These are phyloP conservation scores for Halesus radiatus DNA, from an alignment of 1,140 invertebrate genomes.

Conservation along the genomic window DNA sequence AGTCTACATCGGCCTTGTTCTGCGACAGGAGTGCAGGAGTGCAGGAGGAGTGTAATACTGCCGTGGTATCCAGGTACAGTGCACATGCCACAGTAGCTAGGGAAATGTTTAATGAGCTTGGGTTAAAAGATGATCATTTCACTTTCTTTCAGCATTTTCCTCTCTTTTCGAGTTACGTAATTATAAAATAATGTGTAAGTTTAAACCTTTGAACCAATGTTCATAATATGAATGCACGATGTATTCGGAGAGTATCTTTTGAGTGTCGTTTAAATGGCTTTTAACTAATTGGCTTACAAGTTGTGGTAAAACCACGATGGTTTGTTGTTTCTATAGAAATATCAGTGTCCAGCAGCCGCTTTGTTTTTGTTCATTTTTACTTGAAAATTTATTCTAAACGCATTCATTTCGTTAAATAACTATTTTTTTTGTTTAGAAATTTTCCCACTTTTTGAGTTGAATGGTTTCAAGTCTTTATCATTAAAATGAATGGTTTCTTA, in stretches of 20 bases:
- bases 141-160: not conserved
- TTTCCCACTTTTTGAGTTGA: too few relatives aligned
- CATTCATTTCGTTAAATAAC: too few relatives aligned
- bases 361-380: not conserved
- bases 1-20: too few relatives aligned
- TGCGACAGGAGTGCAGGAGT: too few relatives aligned
- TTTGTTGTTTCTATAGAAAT: conserved; percentile 38
- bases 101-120: conserved; percentile 2
- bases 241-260: conserved; percentile 20
- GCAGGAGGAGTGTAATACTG: too few relatives aligned
- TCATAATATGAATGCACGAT: conserved; percentile 26
- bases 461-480: too few relatives aligned
- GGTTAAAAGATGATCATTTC: too few relatives aligned
- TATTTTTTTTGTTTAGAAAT: too few relatives aligned
- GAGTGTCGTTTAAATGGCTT: not conserved
- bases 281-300: conserved; percentile 15
- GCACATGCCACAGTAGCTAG: conserved; percentile 7
- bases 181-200: not conserved
- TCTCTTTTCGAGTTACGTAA: conserved; percentile 20
- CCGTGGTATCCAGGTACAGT: too few relatives aligned
- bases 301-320: conserved; percentile 27
- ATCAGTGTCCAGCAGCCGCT: conserved; percentile 47
- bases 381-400: too few relatives aligned
- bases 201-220: conserved; percentile 21
- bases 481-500: too few relatives aligned